Evolutionary conservation across 1,140 invertebrate species (phyloP).

Genomic region (Zaprionus camerounensis): DNA sequence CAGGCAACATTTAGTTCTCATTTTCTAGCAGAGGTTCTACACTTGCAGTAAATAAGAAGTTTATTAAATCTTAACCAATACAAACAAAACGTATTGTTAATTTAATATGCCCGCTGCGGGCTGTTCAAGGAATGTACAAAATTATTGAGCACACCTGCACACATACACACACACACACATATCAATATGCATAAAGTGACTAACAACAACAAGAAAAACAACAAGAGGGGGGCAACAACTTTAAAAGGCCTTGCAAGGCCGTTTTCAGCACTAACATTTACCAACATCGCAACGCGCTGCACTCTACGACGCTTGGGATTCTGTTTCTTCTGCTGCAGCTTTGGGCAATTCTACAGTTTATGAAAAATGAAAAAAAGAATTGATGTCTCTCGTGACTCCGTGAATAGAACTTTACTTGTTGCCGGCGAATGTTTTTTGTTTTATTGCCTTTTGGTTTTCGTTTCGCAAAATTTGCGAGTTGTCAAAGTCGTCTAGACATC

Average conservation of each 20-base stretch:
- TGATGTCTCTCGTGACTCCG: slow-evolving; percentile 3
- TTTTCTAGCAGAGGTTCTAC: not conserved
- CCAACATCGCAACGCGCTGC: slow-evolving; percentile 13
- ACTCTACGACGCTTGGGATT: not conserved
- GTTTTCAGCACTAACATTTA: slow-evolving; percentile 61
- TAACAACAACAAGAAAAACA: slow-evolving; percentile 52
- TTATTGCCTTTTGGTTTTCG: slow-evolving; percentile 9
- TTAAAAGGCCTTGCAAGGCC: slow-evolving; percentile 82
- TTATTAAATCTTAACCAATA: too few species aligned
- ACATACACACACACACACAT: slow-evolving; percentile 11
- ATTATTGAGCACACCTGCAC: slow-evolving; percentile 49
- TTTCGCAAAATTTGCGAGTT: slow-evolving; percentile 33
- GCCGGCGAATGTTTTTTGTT: not conserved
- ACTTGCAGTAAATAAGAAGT: not conserved
- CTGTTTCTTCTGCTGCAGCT: slow-evolving; percentile 10
- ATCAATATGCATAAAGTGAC: slow-evolving; percentile 36
- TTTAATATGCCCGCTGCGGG: not conserved
- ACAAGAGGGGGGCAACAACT: slow-evolving; percentile 65
- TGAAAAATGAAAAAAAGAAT: slow-evolving; percentile 10
- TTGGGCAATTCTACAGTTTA: slow-evolving; percentile 35
- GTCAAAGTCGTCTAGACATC: slow-evolving; percentile 72
- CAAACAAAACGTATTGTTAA: not conserved
- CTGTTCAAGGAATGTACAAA: slow-evolving; percentile 37
- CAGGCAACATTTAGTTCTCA: not conserved
- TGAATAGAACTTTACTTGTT: slow-evolving; percentile 53